phyloP scores from a whole-genome alignment of 2,888 invertebrate species.

The Lepidocyrtinus sp. region DNA sequence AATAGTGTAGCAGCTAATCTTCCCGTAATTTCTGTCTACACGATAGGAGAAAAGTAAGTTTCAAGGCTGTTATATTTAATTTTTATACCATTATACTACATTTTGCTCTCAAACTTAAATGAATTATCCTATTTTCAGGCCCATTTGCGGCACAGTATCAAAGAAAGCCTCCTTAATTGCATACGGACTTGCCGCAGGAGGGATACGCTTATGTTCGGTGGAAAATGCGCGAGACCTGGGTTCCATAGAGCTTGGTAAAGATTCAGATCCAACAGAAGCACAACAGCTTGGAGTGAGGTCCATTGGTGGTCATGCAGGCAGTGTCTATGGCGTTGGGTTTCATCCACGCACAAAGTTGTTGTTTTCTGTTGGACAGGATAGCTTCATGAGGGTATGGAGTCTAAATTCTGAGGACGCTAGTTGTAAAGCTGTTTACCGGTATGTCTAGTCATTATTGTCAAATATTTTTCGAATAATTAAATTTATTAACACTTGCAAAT shows the following conservation, averaged over 20 bases:
- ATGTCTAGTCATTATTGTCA: slow-evolving; percentile 56
- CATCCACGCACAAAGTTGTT: slow-evolving; percentile 72
- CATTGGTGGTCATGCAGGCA: slow-evolving; percentile 65
- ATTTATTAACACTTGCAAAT: no score
- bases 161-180: slow-evolving; percentile 61
- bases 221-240: slow-evolving; percentile 47
- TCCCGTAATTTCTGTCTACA: slow-evolving; percentile 60
- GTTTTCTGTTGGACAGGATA: slow-evolving; percentile 82
- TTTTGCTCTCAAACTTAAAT: no score
- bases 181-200: slow-evolving; percentile 59
- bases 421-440: slow-evolving; percentile 82
- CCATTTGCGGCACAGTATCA: slow-evolving; percentile 64
- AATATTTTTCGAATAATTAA: no score
- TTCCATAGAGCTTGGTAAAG: slow-evolving; percentile 20
- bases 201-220: slow-evolving; percentile 58
- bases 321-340: slow-evolving; percentile 65
- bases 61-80: not conserved
- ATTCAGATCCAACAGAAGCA: slow-evolving; percentile 30
- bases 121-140: slow-evolving; percentile 36
- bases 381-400: slow-evolving; percentile 84
- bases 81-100: not conserved
- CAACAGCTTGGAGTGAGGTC: slow-evolving; percentile 31
- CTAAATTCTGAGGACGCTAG: slow-evolving; percentile 77
- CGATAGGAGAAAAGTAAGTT: slow-evolving; percentile 62
- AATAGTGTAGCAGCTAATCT: slow-evolving; percentile 60